These are phyloP conservation scores for Megalops atlanticus DNA, from an alignment of 2,113 vertebrate species.

Conservation along the genomic window DNA sequence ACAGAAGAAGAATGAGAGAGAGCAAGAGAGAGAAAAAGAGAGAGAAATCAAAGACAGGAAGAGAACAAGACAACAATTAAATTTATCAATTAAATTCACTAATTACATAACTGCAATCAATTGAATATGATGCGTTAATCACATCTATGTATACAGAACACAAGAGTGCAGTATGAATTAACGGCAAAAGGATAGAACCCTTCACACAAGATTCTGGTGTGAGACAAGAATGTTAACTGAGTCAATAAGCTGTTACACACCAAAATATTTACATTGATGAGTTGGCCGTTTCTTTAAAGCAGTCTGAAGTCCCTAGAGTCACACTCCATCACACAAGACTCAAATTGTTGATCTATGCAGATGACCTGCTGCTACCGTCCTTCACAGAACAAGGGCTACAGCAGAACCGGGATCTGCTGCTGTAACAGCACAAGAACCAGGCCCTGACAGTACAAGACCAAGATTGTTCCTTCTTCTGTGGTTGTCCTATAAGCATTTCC, in stretches of 20 bases:
- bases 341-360: too few species aligned
- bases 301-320: too few species aligned
- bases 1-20: too few species aligned
- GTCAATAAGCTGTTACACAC: too few species aligned
- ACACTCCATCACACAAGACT: too few species aligned
- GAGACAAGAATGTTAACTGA: too few species aligned
- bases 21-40: slow-evolving; percentile 34
- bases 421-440: not conserved
- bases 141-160: not conserved
- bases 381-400: not conserved
- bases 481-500: too few species aligned
- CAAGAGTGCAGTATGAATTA: not conserved
- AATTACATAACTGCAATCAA: too few species aligned
- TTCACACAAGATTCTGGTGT: not conserved
- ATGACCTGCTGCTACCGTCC: not conserved
- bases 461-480: not conserved
- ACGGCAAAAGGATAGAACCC: not conserved
- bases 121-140: too few species aligned
- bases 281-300: too few species aligned
- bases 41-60: slow-evolving; percentile 43
- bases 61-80: too few species aligned
- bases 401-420: not conserved
- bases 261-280: not conserved
- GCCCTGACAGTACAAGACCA: not conserved
- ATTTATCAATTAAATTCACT: too few species aligned